Percentiles rank a stretch among this genome's conserved stretches.
phyloP scores from a whole-genome alignment of 30 jellyfish, hydroid and myxozoan genomes.

The Aurelia sp. region DNA sequence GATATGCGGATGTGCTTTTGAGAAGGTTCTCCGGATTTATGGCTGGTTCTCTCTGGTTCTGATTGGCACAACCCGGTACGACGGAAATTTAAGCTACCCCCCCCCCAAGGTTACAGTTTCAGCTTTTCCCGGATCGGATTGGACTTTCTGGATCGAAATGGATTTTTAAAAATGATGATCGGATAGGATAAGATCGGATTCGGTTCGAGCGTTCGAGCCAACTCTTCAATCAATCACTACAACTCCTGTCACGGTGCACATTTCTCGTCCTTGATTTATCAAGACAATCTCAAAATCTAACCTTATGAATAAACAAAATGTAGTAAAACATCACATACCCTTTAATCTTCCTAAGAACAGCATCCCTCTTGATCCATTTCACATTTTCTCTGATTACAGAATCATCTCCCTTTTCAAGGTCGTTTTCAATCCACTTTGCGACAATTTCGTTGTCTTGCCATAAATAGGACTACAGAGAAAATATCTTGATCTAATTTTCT shows the following conservation, averaged over 20 bases:
- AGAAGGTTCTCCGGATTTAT: too few relatives aligned
- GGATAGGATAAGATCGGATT: too few relatives aligned
- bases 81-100: too few relatives aligned
- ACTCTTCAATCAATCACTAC: background rate
- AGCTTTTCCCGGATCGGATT: too few relatives aligned
- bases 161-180: too few relatives aligned
- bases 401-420: conserved; percentile 64
- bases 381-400: conserved; percentile 81
- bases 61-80: too few relatives aligned
- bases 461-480: conserved; percentile 69
- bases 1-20: too few relatives aligned
- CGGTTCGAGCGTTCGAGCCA: too few relatives aligned
- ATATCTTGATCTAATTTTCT: too few relatives aligned
- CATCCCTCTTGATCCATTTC: conserved; percentile 89
- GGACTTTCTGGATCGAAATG: too few relatives aligned
- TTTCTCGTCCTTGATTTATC: background rate
- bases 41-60: too few relatives aligned
- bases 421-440: conserved; percentile 89
- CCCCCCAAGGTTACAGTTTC: too few relatives aligned
- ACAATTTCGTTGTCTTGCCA: conserved; percentile 97
- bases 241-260: background rate
- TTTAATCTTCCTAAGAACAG: conserved; percentile 76
- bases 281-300: background rate
- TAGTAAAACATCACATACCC: conserved; percentile 30
- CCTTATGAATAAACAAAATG: background rate